Evolutionary conservation across 2,888 invertebrate species (phyloP).

Genomic region (Argyra leucocephala): DNA sequence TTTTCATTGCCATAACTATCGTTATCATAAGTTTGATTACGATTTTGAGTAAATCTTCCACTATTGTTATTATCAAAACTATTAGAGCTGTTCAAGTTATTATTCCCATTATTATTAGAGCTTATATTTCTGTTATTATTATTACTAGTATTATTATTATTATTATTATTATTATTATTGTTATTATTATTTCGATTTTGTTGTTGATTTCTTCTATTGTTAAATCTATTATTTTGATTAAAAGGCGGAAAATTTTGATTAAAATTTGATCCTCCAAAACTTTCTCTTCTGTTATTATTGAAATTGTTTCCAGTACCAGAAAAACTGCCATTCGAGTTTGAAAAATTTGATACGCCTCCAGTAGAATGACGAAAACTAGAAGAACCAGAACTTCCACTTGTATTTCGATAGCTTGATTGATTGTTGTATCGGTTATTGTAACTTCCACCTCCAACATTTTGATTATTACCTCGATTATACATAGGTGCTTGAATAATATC

Average conservation of each 20-base stretch:
- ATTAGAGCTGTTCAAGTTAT: constrained; percentile 9
- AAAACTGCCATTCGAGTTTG: constrained; percentile 15
- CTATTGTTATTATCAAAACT: constrained; percentile 15
- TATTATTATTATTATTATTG: not conserved
- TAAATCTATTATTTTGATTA: constrained; percentile 13
- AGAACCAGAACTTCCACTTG: constrained; percentile 14
- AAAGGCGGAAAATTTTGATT: constrained; percentile 11
- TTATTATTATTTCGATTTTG: constrained; percentile 10
- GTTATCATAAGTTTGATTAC: constrained; percentile 16
- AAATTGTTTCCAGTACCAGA: constrained; percentile 11
- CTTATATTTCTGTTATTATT: not conserved
- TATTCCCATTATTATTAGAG: not conserved
- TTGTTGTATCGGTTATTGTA: constrained; percentile 34
- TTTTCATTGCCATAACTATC: constrained; percentile 12
- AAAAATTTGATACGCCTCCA: constrained; percentile 16
- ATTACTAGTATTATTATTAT: not conserved
- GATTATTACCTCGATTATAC: constrained; percentile 53
- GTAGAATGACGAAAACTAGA: constrained; percentile 28
- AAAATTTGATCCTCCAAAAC: not conserved
- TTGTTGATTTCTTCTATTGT: constrained; percentile 13
- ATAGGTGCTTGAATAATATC: constrained; percentile 49
- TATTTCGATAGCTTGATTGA: constrained; percentile 30
- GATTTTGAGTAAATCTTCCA: constrained; percentile 19
- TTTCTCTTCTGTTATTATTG: constrained; percentile 8
- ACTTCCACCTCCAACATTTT: constrained; percentile 27